Evolutionary conservation across 1,140 invertebrate genomes (phyloP), one percentile per base, ranked within the genome.

Genomic region (Pygmarrhopalites habei): DNA sequence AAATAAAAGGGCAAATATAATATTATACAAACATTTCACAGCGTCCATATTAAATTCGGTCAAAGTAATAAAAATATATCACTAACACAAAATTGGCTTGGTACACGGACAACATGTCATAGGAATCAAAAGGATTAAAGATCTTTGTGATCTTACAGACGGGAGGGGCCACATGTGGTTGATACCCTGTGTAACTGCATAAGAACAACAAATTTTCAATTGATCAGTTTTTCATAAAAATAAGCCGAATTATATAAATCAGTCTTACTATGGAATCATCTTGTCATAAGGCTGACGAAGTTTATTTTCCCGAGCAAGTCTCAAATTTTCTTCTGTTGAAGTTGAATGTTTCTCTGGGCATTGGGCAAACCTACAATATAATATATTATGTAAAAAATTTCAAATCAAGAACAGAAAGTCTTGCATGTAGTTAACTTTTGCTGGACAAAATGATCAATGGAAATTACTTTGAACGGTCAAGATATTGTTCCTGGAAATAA

Each of bases 401-500:
- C 5, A 46, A 58, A 19, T 28, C 32, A 15, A 53, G 2, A 43
- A 60, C 1, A 57, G 41, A 21, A 5, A 46, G 29, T n/a, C 10
- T 25, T 28, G 55, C 23, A 1, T 30, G 43, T 32, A 63, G 12
- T 15, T 7, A 7, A 7, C 5, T 35, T 35, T 35, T 35, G 32
- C 32, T 35, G 32, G 5, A 19, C 39, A 32, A 51, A 39, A 2
- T 19, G 43, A 59, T 49, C 28, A 12, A 12, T 14, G 29, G 46
- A 10, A 56, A 15, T 55, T 49, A 66, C 66, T 66, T 68, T 23
- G 58, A 46, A 2, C 69, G 46, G 23, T 63, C 49, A 0, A 71
- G 23, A 19, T 59, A 47, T 17, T 71, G 69, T 39, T 71, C 66
- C 26, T 71, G 68, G 32, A 71, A 71, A 28, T 68, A 71, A 17